Evolutionary conservation across 2,113 vertebrate genomes (phyloP), one percentile per base, ranked within the genome.

Genomic region (Pteruthius melanotis): DNA sequence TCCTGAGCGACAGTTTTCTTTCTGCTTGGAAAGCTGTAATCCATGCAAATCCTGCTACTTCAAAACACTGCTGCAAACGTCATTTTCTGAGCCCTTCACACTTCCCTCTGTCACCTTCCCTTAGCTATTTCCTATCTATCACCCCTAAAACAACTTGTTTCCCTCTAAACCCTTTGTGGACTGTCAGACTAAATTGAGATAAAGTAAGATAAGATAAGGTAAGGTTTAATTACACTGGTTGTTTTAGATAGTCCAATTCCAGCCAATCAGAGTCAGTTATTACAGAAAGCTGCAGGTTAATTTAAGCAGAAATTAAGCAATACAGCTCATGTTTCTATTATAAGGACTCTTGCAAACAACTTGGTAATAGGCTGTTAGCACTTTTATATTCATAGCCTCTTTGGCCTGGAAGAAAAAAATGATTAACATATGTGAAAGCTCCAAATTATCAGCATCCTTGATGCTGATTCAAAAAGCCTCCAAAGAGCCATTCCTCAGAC

Each of bases 401-500:
- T 93, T 96, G 96, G 91, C 93, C 91, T 93, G 69, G 68, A 93
- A 96, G 94, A 92, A 91, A 89, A 96, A 90, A 93, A 91, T 91
- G 93, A 95, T 95, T 97, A 97, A 95, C 89, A 96, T 95, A 92
- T 90, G 94, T 96, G 90, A 96, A 94, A 93, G 79, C 86, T 87
- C 92, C 63, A 94, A 93, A 94, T 81, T 89, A 97, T 96, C 89
- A 94, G 71, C 91, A 93, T 90, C 93, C 83, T 95, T 95, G 94
- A 96, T 96, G 94, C 80, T 39, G 42, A 96, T 89, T 93, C 94
- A 97, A 95, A 94, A 91, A 96, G 95, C 86, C 80, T 92, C 93
- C 50, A n/a, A 96, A 96, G 80, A 96, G 59, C 93, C 94, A 78
- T 90, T 94, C 68, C 91, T 96, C 91, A 96, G 93, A 87, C 91